Base-by-base conservation (phyloP, 2,113 vertebrate genomes). In the Pogonocichla stellata region DNA sequence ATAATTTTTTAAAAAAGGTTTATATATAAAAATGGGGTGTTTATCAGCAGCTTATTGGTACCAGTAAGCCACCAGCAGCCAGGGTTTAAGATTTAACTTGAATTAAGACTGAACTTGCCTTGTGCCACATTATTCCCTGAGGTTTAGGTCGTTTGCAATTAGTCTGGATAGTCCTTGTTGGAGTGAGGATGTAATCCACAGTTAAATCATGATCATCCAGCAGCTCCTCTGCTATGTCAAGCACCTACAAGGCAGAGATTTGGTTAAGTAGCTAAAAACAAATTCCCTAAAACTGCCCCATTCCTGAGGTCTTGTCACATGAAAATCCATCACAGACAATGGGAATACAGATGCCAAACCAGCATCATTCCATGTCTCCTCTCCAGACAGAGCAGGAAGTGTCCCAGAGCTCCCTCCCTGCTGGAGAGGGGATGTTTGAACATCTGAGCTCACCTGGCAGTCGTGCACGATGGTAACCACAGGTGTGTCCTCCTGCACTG, bases 151-250 rank as follows among this genome's bases (percentile, higher is more conserved):
- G 85, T 80, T 70, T 86, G 85, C 99, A 99, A 1, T 98, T 61
- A 1, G 99, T 99, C 85, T 97, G 79, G 77, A 99, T 98, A 36
- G 98, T 96, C 95, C 98, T 98, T 18, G 98, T 99, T 6, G 99
- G 99, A 12, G 99, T 99, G 58, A 99, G 98, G 83, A 99, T 99
- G 80, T 98, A 99, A 97, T 99, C 99, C 66, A 99, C 99, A 3
- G 98, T 99, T 94, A 99, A 98, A 95, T 99, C 99, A 14, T 99
- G 99, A 56, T 97, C 98, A 57, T 90, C 99, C 2, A 99, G 95
- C 2, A 99, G 98, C 13, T 97, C 97, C 73, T 99, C 99, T 22
- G 98, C 98, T 84, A 99, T 97, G 90, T 99, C 98, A 13, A 99
- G 53, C 19, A 99, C 98, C 99, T 99, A 74, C 15, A 33, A n/a